These are phyloP conservation scores for Steatocranus sp. DNA, from an alignment of 2,797 vertebrate species.

Conservation along the genomic window DNA sequence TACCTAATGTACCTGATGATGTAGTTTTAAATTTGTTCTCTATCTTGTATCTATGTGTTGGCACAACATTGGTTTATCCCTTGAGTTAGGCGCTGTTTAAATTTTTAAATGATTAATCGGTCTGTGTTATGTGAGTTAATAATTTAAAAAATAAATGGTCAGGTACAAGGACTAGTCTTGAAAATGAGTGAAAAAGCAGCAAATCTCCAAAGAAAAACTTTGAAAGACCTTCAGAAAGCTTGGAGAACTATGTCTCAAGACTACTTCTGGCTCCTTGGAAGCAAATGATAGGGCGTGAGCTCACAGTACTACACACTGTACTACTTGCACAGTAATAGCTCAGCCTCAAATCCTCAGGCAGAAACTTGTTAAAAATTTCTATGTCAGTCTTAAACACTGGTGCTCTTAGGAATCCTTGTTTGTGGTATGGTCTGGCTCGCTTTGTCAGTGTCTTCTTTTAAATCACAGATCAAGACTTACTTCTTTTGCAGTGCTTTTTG, in stretches of 20 bases:
- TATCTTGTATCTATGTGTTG: neutral
- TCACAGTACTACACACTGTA: neutral
- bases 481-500: neutral
- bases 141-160: fast-evolving
- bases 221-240: neutral
- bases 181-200: neutral
- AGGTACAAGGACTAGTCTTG: neutral
- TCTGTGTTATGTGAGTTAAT: neutral
- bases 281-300: neutral
- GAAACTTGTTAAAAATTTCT: neutral
- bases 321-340: neutral
- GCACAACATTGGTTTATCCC: neutral
- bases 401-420: neutral
- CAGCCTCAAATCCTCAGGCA: neutral
- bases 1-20: neutral
- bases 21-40: neutral
- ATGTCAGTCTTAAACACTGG: neutral
- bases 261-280: neutral
- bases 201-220: neutral
- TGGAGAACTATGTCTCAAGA: neutral
- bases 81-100: neutral
- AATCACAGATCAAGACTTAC: neutral
- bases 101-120: neutral
- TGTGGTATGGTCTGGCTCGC: neutral
- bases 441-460: neutral